A percentile compares a stretch with the other conserved stretches of the same genome.
Conservation (phyloP, 2,113 vertebrate species). For the Leucopsar rothschildi region DNA sequence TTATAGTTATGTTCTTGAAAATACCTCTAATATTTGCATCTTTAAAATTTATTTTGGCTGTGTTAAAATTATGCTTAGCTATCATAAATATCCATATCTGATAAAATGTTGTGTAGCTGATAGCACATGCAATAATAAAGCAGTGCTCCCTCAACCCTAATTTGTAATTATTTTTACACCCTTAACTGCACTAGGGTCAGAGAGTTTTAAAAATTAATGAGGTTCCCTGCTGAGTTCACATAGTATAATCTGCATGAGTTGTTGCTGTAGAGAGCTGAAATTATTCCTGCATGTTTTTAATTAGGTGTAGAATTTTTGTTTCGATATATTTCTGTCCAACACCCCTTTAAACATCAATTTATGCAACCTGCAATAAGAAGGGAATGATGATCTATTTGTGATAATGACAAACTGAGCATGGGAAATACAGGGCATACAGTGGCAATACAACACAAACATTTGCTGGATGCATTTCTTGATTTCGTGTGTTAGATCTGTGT, state of each 20-base stretch:
- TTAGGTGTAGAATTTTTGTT: constrained; percentile 44
- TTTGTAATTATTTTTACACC: constrained; percentile 80
- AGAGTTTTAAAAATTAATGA: constrained; percentile 83
- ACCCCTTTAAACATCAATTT: constrained; percentile 21
- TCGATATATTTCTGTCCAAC: neutral
- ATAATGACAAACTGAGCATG: neutral
- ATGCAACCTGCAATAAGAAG: neutral
- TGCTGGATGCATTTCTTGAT: neutral
- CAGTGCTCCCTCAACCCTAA: constrained; percentile 69
- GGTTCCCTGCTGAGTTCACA: constrained; percentile 74
- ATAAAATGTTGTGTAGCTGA: constrained; percentile 41
- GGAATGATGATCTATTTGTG: neutral
- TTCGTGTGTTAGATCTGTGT: neutral
- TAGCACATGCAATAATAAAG: constrained; percentile 62
- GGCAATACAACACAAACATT: neutral
- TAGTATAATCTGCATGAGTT: constrained; percentile 66
- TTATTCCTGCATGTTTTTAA: constrained; percentile 57
- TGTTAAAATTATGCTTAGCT: neutral
- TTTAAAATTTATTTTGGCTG: neutral
- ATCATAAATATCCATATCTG: constrained; percentile 14
- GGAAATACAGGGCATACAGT: neutral
- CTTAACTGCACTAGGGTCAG: constrained; percentile 74
- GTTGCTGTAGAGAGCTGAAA: constrained; percentile 58
- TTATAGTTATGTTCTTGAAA: constrained; percentile 15
- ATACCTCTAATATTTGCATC: constrained; percentile 28